Evolutionary conservation across 1,140 invertebrate species (phyloP), one percentile per base, ranked within the genome.

Genomic region (Papilio aristodemus): DNA sequence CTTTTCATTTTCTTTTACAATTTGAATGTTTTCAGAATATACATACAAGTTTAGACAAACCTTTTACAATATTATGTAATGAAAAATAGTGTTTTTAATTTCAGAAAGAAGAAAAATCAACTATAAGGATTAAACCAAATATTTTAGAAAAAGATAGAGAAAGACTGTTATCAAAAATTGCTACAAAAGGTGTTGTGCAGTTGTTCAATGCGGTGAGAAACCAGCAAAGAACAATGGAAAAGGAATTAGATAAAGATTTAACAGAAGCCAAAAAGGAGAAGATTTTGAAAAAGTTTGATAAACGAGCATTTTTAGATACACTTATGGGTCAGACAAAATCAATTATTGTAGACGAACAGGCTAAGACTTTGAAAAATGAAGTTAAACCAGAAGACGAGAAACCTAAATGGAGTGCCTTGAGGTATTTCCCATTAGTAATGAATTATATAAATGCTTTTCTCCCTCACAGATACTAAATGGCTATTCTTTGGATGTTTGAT

Each of bases 141-240:
- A 92, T 95, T 72, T 86, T 93, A 71, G 94, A 96, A 74, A 94
- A 95, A 80, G 94, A 96, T 71, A 92, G 94, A 72, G 97, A 98
- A 90, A 94, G 93, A 75, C 91, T 93, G 54, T 86, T 98, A 64
- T 92, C 94, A 36, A 97, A 95, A 93, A 96, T 98, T 76, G 97
- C 97, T 14, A 97, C 96, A 68, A 97, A 96, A 84, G 97, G 97
- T 81, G 96, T 98, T 4, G 96, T 98, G 0, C 96, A 98, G 85
- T 91, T 98, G 73, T 98, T 98, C 75, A 98, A 98, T 93, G 95
- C 97, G 22, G 97, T 98, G 0, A 94, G 93, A 81, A 93, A 95
- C 75, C 97, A 98, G 89, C 97, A 98, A 86, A 95, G 94, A 84
- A 93, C 94, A 62, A 91, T 97, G 60, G 93, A 95, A 62, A 93